A percentile compares a stretch with the other conserved stretches of the same genome.
Conservation (phyloP, 2,113 vertebrate genomes). For the Xyliphius kryptos region DNA sequence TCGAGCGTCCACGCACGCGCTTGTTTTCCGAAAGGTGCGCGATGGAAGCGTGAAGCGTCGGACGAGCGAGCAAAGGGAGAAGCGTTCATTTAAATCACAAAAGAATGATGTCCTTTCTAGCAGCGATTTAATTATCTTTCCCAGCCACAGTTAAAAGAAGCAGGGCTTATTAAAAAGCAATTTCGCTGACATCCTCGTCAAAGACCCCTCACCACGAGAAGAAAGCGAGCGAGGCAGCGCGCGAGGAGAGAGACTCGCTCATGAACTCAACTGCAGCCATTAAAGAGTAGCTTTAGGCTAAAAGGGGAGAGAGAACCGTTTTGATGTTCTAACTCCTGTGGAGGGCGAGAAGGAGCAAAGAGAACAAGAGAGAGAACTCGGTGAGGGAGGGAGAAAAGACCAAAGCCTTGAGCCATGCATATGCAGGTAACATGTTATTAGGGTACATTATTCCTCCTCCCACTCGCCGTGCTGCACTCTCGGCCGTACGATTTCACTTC, state of each 20-base stretch:
- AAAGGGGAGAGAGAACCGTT: slow-evolving; percentile 60
- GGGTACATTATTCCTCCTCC: no score
- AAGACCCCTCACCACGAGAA: slow-evolving; percentile 55
- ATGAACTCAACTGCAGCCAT: slow-evolving; percentile 68
- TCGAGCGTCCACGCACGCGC: no score
- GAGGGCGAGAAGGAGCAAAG: slow-evolving; percentile 26
- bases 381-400: no score
- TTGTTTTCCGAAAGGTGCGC: background rate
- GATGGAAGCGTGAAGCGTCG: slow-evolving; percentile 7
- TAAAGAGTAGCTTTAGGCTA: slow-evolving; percentile 73
- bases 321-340: slow-evolving; percentile 72
- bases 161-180: slow-evolving; percentile 72
- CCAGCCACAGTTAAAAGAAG: slow-evolving; percentile 66
- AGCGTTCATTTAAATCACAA: slow-evolving; percentile 75
- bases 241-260: slow-evolving; percentile 52
- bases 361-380: no score
- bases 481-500: no score
- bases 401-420: no score
- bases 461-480: no score
- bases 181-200: slow-evolving; percentile 74
- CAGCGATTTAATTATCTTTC: slow-evolving; percentile 72
- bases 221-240: slow-evolving; percentile 18
- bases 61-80: background rate
- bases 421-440: no score
- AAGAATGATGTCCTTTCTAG: slow-evolving; percentile 69